Evolutionary conservation across 92 coral and sea anemone genomes (phyloP), one percentile per base, ranked within the genome.

Genomic region (Palythoa grandis): DNA sequence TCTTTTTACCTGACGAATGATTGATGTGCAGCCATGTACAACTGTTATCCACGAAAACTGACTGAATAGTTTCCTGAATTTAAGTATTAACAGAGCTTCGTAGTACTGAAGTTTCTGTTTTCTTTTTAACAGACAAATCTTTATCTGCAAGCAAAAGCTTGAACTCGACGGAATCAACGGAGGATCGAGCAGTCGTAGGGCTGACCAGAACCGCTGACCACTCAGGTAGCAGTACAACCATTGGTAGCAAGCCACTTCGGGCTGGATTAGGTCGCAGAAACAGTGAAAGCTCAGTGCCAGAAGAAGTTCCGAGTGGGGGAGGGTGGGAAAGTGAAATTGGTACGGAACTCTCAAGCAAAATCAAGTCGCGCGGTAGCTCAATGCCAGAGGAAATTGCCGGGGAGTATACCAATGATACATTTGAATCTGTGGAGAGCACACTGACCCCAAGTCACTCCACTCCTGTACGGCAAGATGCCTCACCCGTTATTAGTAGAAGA

Each of bases 391-490:
- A 88, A 38, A 74, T 87, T 43, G 87, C 88, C 9, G 94, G 88
- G 15, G 98, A 95, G 39, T 95, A 95, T 83, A 90, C 70, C 52
- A 95, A 95, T 88, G 95, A 92, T 72, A 95, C 97, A 52, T 95
- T 95, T 70, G 98, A 95, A 70, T 93, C 98, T 10, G 88, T 93
- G 53, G 98, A 93, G 66, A 95, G 91, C 77, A 86, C 95, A 1
- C 50, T 72, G 60, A 89, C 90, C 1, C 96, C 97, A 29, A 67
- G 89, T 70, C 96, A 91, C 88, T 93, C 96, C 88, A 93, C 96
- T 80, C 96, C 96, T 19, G 87, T 91, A 77, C 92, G 94, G 52
- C 78, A 76, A 16, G 90, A 91, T 29, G 57, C 77, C 24, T 70
- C 88, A 70, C 88, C 94, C 20, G 83, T 73, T 37, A 16, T 85